Percentiles rank a stretch among this genome's conserved stretches.
Evolutionary conservation across 2,797 vertebrate species (phyloP).

Genomic region (Otus scops): DNA sequence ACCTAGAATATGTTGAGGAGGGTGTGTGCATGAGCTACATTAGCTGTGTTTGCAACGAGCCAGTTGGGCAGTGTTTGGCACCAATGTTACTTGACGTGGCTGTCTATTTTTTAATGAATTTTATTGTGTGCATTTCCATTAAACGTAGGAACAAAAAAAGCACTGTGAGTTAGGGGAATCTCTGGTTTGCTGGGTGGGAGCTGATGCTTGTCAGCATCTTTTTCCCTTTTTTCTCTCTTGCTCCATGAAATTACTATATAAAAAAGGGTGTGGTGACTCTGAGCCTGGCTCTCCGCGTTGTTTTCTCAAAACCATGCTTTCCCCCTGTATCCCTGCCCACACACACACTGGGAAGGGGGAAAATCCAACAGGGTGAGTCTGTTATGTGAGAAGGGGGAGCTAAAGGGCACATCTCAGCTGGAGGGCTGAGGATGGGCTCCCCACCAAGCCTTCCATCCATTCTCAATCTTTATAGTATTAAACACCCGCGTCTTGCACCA

Average conservation of each 20-base stretch:
- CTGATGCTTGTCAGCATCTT: not conserved
- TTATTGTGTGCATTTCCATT: not conserved
- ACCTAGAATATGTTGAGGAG: fast-evolving
- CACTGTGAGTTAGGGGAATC: not conserved
- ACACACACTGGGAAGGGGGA: fast-evolving
- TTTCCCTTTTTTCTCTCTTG: not conserved
- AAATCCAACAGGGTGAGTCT: not conserved
- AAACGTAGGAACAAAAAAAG: not conserved
- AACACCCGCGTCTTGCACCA: not conserved
- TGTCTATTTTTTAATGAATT: not conserved
- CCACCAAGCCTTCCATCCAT: fast-evolving
- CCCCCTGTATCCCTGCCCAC: not conserved
- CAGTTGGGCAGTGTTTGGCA: not conserved
- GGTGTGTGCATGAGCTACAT: not conserved
- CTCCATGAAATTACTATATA: not conserved
- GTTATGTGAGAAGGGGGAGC: fast-evolving
- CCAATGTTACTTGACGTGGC: not conserved
- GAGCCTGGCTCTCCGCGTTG: not conserved
- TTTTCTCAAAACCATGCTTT: fast-evolving
- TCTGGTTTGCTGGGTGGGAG: not conserved
- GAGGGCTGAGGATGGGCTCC: not conserved
- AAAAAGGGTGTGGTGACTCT: not conserved
- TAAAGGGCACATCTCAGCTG: not conserved
- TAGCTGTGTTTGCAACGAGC: not conserved
- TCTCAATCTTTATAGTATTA: not conserved